These are phyloP conservation scores for Sinotaia quadrata DNA, from an alignment of 2,888 invertebrate species.

Conservation along the genomic window DNA sequence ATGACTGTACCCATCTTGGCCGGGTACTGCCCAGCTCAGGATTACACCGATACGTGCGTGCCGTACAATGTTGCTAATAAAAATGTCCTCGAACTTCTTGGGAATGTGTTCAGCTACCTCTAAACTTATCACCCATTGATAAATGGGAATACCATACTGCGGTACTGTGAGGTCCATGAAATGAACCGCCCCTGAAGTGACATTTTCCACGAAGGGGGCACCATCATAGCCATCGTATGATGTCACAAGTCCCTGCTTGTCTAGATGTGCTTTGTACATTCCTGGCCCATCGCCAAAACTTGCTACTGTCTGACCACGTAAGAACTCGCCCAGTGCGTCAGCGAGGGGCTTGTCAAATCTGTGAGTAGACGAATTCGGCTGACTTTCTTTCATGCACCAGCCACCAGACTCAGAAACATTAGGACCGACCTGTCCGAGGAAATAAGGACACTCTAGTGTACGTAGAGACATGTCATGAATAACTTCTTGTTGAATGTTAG, in stretches of 20 bases:
- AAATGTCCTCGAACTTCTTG: conserved; percentile 40
- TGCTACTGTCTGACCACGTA: conserved; percentile 40
- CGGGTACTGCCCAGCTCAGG: conserved; percentile 50
- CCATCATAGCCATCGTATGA: conserved; percentile 49
- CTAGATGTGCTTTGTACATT: conserved; percentile 41
- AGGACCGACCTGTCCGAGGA: not conserved
- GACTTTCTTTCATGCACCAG: conserved; percentile 40
- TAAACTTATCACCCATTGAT: conserved; percentile 48
- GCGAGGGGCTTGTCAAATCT: conserved; percentile 40
- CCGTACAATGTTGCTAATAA: conserved; percentile 44
- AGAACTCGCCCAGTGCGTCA: conserved; percentile 35
- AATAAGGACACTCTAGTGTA: too few species aligned
- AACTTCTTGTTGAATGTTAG: too few species aligned
- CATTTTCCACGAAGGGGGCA: conserved; percentile 45
- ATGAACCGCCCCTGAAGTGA: conserved; percentile 37
- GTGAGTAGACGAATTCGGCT: conserved; percentile 38
- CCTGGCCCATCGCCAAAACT: conserved; percentile 55
- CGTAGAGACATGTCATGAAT: too few species aligned
- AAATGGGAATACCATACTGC: conserved; percentile 46
- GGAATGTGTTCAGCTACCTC: conserved; percentile 55
- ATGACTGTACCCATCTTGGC: conserved; percentile 44
- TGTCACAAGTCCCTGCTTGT: conserved; percentile 33
- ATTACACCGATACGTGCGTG: conserved; percentile 45
- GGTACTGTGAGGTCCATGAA: conserved; percentile 45
- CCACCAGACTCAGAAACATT: conserved; percentile 30